These are phyloP conservation scores for Apaloderma vittatum DNA, from an alignment of 2,113 vertebrate species.

Conservation along the genomic window DNA sequence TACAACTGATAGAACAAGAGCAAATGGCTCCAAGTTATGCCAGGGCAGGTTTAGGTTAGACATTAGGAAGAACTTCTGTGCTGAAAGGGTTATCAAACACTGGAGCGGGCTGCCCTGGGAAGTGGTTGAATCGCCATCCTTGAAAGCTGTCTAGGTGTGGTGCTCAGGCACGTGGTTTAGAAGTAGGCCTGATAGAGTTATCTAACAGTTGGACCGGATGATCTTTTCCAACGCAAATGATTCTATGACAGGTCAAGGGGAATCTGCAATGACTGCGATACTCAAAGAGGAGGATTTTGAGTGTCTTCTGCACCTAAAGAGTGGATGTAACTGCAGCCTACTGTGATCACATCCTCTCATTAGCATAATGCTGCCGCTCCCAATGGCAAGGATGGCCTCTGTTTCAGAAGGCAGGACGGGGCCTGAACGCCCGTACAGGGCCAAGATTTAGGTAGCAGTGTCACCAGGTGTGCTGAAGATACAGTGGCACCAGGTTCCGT, in stretches of 20 bases:
- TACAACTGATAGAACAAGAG: background rate
- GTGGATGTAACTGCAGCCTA: background rate
- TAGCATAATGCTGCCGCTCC: background rate
- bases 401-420: background rate
- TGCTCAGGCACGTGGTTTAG: too few relatives aligned
- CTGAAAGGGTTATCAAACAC: background rate
- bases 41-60: background rate
- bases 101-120: background rate
- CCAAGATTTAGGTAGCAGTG: accelerated
- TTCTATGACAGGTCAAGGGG: background rate
- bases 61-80: background rate
- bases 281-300: background rate
- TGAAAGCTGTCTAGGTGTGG: too few relatives aligned
- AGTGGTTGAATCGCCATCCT: too few relatives aligned
- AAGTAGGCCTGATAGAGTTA: too few relatives aligned
- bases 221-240: background rate
- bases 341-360: background rate
- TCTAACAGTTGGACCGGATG: background rate
- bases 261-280: background rate
- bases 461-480: accelerated
- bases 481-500: accelerated
- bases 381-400: accelerated
- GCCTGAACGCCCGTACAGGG: accelerated
- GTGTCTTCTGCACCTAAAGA: background rate
- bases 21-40: background rate